These are phyloP conservation scores for Spinus olivaceus DNA, from an alignment of 2,797 vertebrate genomes.

Conservation along the genomic window DNA sequence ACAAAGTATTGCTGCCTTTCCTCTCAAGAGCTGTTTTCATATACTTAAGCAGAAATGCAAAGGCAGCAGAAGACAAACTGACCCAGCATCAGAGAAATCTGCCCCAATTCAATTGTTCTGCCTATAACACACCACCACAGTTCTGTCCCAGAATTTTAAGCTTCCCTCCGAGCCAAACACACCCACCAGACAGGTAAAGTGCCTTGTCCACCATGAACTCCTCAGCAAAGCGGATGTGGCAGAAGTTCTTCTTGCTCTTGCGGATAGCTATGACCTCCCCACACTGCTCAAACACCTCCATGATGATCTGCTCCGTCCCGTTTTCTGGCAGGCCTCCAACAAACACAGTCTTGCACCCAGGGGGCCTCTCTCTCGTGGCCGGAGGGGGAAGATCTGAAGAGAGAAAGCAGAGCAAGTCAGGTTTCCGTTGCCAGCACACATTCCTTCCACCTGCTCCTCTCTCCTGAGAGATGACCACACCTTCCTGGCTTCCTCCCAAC, in stretches of 20 bases:
- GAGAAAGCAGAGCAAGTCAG: neutral
- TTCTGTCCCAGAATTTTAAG: neutral
- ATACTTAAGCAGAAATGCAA: neutral
- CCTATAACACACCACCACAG: neutral
- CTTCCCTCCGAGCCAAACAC: neutral
- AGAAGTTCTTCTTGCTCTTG: conserved; percentile 97
- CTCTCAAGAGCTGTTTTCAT: neutral
- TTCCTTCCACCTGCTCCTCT: neutral
- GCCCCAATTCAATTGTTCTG: neutral
- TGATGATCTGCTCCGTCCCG: conserved; percentile 88
- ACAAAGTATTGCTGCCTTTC: neutral
- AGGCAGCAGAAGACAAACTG: neutral
- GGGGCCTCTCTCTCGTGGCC: conserved; percentile 90
- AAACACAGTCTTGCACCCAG: conserved; percentile 95
- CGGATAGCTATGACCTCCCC: conserved; percentile 93
- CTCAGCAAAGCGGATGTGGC: conserved; percentile 93
- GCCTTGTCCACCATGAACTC: conserved; percentile 94
- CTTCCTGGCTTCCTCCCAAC: neutral
- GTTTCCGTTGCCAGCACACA: neutral
- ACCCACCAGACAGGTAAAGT: conserved; percentile 90
- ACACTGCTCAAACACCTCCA: conserved; percentile 94
- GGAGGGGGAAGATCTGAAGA: conserved; percentile 90
- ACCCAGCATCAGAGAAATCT: neutral
- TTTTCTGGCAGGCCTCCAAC: conserved; percentile 95
- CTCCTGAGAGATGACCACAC: neutral